phyloP scores from a whole-genome alignment of 2,113 vertebrate species.

The Misgurnus mizolepis region DNA sequence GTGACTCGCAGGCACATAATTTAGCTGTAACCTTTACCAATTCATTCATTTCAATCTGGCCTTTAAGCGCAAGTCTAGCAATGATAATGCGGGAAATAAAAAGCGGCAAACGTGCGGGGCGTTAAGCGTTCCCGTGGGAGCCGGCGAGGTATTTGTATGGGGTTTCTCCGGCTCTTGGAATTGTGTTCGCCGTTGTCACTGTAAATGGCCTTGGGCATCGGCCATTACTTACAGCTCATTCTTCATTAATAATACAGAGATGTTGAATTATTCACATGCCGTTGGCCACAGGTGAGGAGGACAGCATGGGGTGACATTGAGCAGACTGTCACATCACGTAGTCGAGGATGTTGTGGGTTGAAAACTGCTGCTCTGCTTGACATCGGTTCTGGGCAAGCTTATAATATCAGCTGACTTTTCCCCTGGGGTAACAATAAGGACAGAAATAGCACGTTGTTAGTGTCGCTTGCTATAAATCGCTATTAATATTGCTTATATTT shows the following conservation, averaged over 20 bases:
- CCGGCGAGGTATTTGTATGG: constrained; percentile 46
- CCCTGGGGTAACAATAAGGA: constrained; percentile 14
- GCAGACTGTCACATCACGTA: constrained; percentile 32
- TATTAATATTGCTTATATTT: not conserved
- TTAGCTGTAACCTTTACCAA: constrained; percentile 31
- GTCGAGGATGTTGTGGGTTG: constrained; percentile 14
- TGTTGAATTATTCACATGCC: constrained; percentile 58
- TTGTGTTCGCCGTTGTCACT: constrained; percentile 57
- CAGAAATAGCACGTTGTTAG: constrained; percentile 2
- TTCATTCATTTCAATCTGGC: constrained; percentile 12
- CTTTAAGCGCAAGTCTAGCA: constrained; percentile 26
- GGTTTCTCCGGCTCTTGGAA: constrained; percentile 44
- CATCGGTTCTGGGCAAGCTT: not conserved
- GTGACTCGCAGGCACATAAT: constrained; percentile 10
- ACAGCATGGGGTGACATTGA: constrained; percentile 48
- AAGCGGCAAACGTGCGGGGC: not conserved
- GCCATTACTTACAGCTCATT: constrained; percentile 55
- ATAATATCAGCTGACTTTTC: not conserved
- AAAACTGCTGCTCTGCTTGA: constrained; percentile 17
- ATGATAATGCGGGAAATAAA: constrained; percentile 12
- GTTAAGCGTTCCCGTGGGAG: constrained; percentile 49
- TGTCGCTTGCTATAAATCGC: not conserved
- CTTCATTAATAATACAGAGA: constrained; percentile 63
- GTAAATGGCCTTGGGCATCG: constrained; percentile 53
- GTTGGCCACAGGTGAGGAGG: constrained; percentile 54